Conservation (phyloP, 2,113 vertebrate genomes). For the Thunnus maccoyii region DNA sequence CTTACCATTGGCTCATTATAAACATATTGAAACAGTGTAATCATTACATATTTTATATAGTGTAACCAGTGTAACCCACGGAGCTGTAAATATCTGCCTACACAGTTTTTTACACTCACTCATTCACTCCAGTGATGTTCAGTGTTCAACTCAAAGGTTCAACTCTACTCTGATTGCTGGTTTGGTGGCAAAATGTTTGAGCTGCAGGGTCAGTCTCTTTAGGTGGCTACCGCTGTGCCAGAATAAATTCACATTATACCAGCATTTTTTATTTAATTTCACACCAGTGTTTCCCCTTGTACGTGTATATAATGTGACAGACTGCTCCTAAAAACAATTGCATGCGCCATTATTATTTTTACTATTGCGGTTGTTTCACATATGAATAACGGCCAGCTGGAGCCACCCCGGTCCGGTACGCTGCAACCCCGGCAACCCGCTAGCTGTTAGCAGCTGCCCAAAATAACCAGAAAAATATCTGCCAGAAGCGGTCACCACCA, state of each 20-base stretch:
- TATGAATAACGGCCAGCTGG: not conserved
- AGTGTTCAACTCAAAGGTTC: not conserved
- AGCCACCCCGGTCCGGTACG: slow-evolving; percentile 10
- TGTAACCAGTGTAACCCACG: too few species aligned
- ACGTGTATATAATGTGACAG: accelerated
- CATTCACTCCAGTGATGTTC: not conserved
- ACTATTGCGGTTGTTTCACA: not conserved
- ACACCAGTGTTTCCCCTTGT: accelerated
- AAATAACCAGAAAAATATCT: slow-evolving; percentile 53
- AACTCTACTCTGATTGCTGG: not conserved
- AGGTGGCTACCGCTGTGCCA: slow-evolving; percentile 75
- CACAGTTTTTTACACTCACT: not conserved
- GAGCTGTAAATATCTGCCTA: too few species aligned
- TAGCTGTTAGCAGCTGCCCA: slow-evolving; percentile 41
- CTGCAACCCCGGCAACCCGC: slow-evolving; percentile 27
- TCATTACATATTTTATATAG: too few species aligned
- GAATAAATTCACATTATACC: slow-evolving; percentile 34
- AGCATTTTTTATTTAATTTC: not conserved
- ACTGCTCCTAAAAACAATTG: accelerated
- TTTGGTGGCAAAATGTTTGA: slow-evolving; percentile 42
- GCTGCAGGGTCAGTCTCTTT: slow-evolving; percentile 15
- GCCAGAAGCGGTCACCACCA: slow-evolving; percentile 41
- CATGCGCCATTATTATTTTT: not conserved
- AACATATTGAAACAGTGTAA: too few species aligned
- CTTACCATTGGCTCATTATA: too few species aligned